Evolutionary conservation across 2,888 invertebrate genomes (phyloP), one percentile per base, ranked within the genome.

Genomic region (Ephialtes manifestator): DNA sequence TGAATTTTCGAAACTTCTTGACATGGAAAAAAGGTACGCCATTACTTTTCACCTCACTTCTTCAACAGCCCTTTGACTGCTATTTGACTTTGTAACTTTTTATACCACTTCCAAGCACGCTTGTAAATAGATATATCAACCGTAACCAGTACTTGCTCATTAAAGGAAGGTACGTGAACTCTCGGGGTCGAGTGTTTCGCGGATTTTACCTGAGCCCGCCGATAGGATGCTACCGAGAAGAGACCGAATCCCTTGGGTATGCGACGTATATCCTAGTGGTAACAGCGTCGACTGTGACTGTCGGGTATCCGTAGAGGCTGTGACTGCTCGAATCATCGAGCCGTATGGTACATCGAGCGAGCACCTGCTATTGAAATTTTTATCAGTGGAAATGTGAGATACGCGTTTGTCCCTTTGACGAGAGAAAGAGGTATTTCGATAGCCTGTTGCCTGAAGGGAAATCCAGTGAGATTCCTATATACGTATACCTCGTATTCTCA

Each of bases 331-430:
- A 79, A 83, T 79, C 83, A 70, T 75, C 43, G 68, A 68, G 55
- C 18, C 48, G 35, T 8, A 28, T 24, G 83, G 18, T 35, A 71
- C 43, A 31, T 55, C 67, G 67, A 68, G 74, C 71, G 70, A 81
- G 58, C 87, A 87, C 81, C 84, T 78, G 85, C 86, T 89, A 91
- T 91, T 89, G 90, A 91, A 90, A 90, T 90, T 91, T 91, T 90
- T 90, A 88, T 89, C 88, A 88, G 87, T 81, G 89, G 83, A 87
- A 89, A 88, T 88, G 86, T 83, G 87, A 86, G 89, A 80, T 86
- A 88, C 87, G 85, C 86, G 87, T 63, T 58, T 87, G 84, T 89
- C 87, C 87, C 88, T 89, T 92, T 90, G 88, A 83, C 68, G 65
- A 48, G 48, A 55, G 74, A 31, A 81, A 81, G 53, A 84, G 82